Evolutionary conservation across 2,797 vertebrate genomes (phyloP).

Genomic region (Caiman crocodilus): DNA sequence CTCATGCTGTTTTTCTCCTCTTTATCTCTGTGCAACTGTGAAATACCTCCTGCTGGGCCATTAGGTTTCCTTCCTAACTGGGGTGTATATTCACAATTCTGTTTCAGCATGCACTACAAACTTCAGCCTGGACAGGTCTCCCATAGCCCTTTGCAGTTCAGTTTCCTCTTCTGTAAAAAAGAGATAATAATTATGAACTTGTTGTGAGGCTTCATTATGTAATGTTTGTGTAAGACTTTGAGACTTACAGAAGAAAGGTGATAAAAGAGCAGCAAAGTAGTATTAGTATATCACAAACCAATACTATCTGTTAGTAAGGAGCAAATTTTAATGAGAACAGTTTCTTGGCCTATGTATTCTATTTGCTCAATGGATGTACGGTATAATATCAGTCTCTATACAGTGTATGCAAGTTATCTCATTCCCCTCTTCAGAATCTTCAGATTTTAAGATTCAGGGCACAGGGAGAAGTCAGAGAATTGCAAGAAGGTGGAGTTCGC

Average conservation of each 20-base stretch:
- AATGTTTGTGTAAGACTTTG: not conserved
- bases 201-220: not conserved
- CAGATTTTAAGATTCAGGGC: not conserved
- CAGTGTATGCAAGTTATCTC: not conserved
- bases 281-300: not conserved
- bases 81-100: too few relatives aligned
- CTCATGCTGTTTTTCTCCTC: not conserved
- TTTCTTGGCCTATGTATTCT: not conserved
- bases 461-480: not conserved
- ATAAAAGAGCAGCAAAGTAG: not conserved
- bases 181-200: not conserved
- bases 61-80: not conserved
- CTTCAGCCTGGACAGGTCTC: not conserved
- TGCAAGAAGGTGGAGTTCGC: not conserved
- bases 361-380: not conserved
- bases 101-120: fast-evolving
- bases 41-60: not conserved
- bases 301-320: not conserved
- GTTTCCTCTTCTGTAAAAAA: not conserved
- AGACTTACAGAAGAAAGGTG: too few relatives aligned
- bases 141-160: not conserved
- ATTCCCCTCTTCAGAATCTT: not conserved
- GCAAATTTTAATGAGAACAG: not conserved
- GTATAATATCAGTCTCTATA: not conserved
- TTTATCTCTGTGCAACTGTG: not conserved